phyloP scores from a whole-genome alignment of 2,888 invertebrate species.

The Pyrochroa serraticornis region DNA sequence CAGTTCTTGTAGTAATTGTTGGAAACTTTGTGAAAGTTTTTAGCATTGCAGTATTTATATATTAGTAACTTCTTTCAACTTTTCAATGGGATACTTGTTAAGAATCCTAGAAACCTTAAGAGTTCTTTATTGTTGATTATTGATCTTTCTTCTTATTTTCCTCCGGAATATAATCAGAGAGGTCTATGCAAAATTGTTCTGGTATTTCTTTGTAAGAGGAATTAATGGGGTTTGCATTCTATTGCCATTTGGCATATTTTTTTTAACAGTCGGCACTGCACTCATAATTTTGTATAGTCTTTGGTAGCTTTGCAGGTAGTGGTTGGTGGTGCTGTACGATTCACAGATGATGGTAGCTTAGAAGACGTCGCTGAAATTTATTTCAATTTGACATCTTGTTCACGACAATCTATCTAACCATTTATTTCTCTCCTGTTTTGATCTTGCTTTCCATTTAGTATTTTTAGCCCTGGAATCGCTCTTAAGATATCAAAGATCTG shows the following conservation, averaged over 20 bases:
- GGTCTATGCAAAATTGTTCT: slow-evolving; percentile 40
- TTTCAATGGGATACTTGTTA: slow-evolving; percentile 42
- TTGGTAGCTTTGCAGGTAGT: slow-evolving; percentile 25
- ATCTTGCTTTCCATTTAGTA: no score
- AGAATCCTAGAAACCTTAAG: slow-evolving; percentile 40
- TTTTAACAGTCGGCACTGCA: slow-evolving; percentile 5
- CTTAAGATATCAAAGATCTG: no score
- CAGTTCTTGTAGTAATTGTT: slow-evolving; percentile 9
- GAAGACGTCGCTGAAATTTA: no score
- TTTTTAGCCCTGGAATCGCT: no score
- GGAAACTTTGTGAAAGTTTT: neutral
- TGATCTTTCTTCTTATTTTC: slow-evolving; percentile 30
- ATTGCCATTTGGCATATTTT: no score
- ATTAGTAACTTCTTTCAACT: slow-evolving; percentile 46
- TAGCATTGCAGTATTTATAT: slow-evolving; percentile 21
- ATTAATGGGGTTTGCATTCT: slow-evolving; percentile 24
- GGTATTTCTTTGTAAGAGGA: slow-evolving; percentile 30
- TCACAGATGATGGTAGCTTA: slow-evolving; percentile 23
- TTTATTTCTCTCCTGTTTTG: no score
- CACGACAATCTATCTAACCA: no score
- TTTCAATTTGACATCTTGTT: no score
- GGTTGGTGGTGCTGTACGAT: slow-evolving; percentile 24
- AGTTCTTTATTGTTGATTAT: slow-evolving; percentile 37
- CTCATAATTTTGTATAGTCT: slow-evolving; percentile 32
- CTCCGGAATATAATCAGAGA: slow-evolving; percentile 43